Percentiles rank a stretch among this genome's conserved stretches.
These are phyloP conservation scores for Ormyrus labotus DNA, from an alignment of 2,888 invertebrate species.

Conservation along the genomic window DNA sequence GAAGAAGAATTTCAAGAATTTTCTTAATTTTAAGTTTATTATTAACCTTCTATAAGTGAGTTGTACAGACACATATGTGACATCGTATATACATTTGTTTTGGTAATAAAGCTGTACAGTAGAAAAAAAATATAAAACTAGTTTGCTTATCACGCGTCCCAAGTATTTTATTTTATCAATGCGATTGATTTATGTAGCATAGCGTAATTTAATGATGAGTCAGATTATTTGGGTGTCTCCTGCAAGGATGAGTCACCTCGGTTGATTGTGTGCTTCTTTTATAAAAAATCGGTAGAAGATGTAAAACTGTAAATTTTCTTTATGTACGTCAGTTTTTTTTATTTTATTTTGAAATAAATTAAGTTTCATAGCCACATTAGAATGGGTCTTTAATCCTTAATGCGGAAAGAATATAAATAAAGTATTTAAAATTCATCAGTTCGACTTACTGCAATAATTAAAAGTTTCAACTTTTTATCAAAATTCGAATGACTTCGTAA, in stretches of 20 bases:
- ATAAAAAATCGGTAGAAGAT: not conserved
- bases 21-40: no score
- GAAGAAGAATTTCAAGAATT: no score
- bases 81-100: no score
- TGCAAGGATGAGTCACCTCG: slow-evolving; percentile 18
- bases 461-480: no score
- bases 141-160: not conserved
- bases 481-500: no score
- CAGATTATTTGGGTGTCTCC: slow-evolving; percentile 8
- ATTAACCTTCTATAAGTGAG: no score
- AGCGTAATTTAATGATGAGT: slow-evolving; percentile 30
- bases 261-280: not conserved
- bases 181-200: not conserved
- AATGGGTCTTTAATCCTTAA: not conserved
- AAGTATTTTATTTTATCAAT: slow-evolving; percentile 20
- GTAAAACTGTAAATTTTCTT: slow-evolving; percentile 1
- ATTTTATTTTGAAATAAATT: not conserved
- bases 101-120: no score
- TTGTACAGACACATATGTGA: no score
- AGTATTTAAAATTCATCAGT: no score
- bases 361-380: not conserved
- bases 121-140: no score
- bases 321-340: not conserved
- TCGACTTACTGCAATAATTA: no score
- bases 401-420: not conserved